Conservation (phyloP, 2,797 vertebrate species). For the Alosa sapidissima region DNA sequence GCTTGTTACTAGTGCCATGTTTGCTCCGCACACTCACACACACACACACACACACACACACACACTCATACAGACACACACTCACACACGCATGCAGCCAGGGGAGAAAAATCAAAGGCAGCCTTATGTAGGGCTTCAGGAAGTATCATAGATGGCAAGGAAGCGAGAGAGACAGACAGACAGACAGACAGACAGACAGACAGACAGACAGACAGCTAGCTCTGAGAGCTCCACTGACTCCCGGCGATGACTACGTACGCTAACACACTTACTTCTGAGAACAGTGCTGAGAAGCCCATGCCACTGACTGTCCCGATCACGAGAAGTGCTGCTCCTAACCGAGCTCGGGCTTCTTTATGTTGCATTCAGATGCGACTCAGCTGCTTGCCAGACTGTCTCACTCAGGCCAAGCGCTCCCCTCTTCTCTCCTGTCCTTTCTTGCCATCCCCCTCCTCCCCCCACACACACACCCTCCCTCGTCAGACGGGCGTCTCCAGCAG, state of each 20-base stretch:
- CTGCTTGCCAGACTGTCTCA: background rate
- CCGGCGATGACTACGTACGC: background rate
- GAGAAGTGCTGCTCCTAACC: background rate
- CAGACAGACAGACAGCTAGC: no score
- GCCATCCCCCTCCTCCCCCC: background rate
- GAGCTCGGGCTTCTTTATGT: background rate
- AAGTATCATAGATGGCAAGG: slow-evolving; percentile 4
- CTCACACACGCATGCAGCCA: background rate
- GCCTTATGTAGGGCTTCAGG: slow-evolving; percentile 22
- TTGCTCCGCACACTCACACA: background rate
- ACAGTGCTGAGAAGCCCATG: background rate
- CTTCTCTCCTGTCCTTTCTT: background rate
- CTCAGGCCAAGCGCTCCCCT: background rate
- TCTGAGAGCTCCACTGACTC: background rate
- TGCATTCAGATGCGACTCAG: background rate
- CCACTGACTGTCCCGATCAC: background rate
- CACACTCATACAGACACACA: background rate
- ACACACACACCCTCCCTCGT: background rate
- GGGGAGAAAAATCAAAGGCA: slow-evolving; percentile 15
- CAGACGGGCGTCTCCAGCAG: slow-evolving; percentile 1
- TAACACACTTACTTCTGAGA: background rate
- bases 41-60: background rate
- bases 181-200: background rate
- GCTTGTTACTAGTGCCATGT: slow-evolving; percentile 45
- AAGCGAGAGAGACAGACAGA: background rate